These are phyloP conservation scores for Silurus meridionalis DNA, from an alignment of 2,113 vertebrate species.

Conservation along the genomic window DNA sequence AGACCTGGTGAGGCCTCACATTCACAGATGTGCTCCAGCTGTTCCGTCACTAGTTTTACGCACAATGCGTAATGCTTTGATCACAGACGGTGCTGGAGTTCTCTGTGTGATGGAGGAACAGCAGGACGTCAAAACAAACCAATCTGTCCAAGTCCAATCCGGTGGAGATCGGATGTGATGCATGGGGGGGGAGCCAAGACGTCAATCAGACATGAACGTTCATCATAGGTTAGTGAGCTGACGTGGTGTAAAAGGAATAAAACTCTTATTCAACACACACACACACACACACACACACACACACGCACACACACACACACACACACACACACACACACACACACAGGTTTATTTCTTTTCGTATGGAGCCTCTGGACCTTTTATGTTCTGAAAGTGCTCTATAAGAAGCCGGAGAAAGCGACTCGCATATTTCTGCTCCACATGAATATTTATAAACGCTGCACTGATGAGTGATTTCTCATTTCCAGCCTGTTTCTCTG, in stretches of 20 bases:
- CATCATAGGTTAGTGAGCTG: neutral
- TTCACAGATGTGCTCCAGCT: too few species aligned
- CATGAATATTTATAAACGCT: conserved; percentile 57
- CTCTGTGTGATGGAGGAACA: too few species aligned
- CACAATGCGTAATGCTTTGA: too few species aligned
- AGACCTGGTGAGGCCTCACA: too few species aligned
- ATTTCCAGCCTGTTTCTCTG: conserved; percentile 49
- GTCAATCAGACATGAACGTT: too few species aligned
- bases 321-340: neutral
- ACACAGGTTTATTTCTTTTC: neutral
- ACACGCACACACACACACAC: neutral
- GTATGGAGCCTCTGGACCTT: neutral
- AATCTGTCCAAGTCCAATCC: too few species aligned
- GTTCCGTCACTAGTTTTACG: too few species aligned
- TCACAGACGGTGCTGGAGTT: too few species aligned
- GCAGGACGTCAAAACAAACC: too few species aligned
- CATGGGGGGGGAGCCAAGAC: too few species aligned
- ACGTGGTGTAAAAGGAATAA: neutral
- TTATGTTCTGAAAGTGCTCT: conserved; percentile 1
- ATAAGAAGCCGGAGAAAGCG: conserved; percentile 61
- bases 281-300: neutral
- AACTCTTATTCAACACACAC: neutral
- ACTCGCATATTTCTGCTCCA: conserved; percentile 54
- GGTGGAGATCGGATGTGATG: too few species aligned
- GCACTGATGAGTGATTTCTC: conserved; percentile 63